Base-by-base conservation (phyloP, 2,797 vertebrate species). In the Acanthurus leucopareius region DNA sequence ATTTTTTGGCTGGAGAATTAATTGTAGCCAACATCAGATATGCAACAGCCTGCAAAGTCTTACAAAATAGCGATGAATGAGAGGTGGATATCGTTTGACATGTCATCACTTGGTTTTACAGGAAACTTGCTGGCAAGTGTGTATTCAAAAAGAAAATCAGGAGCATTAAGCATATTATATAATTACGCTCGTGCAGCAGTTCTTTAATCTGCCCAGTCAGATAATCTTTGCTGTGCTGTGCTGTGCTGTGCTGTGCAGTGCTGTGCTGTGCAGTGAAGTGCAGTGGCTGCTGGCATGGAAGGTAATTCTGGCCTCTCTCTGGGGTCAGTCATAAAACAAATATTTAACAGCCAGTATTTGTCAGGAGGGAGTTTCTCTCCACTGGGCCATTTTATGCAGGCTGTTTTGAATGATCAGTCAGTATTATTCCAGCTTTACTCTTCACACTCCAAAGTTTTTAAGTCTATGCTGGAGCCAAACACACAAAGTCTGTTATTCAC, bases 271-370 rank as follows among this genome's bases (percentile, higher is more conserved):
- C 48, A 80, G 75, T 76, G 61, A 49, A 61, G 67, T 73, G 69
- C 62, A 79, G 44, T 47, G 45, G 52, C 65, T 81, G 80, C 61
- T 73, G 77, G 56, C 82, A 66, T 79, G 69, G 72, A 79, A 70
- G 83, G 42, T 70, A 64, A 82, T 76, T 69, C 56, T 74, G 75
- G 51, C 45, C 20, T 75, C 75, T 70, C 69, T 73, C 63, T 72
- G 67, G 57, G 74, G 70, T 86, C 84, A 54, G 69, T 49, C 71
- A 57, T 90, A 80, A 92, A 89, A 86, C 80, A 84, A 90, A 91
- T 90, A 91, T 90, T 89, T 84, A 80, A 86, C 80, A 79, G 73
- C 67, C 85, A 77, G 60, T 83, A 84, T 90, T 90, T 92, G 72
- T 89, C 78, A 78, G 76, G 71, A 82, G 87, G 83, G 87, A 86